Evolutionary conservation across 2,888 invertebrate genomes (phyloP).

Genomic region (Drosophila ezoana): DNA sequence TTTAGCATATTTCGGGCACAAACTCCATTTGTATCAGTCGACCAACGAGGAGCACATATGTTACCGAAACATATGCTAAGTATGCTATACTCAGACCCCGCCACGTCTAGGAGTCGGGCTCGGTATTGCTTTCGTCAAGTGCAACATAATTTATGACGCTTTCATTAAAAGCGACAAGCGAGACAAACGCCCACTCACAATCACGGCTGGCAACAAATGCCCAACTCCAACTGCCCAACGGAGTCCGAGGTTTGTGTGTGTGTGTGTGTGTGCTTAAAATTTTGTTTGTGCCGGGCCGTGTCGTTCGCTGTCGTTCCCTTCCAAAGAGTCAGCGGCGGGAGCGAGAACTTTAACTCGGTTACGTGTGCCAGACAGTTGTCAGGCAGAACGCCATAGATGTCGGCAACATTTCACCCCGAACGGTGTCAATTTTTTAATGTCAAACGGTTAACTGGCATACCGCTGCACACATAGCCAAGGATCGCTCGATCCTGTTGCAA

Average conservation of each 20-base stretch:
- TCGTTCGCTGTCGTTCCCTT: conserved; percentile 5
- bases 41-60: conserved; percentile 51
- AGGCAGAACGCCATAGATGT: conserved; percentile 67
- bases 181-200: conserved; percentile 78
- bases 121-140: conserved; percentile 82
- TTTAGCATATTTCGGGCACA: conserved; percentile 29
- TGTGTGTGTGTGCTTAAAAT: conserved; percentile 29
- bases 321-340: conserved; percentile 14
- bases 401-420: conserved; percentile 83
- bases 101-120: conserved; percentile 24
- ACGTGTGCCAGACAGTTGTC: conserved; percentile 80
- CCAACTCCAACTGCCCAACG: conserved; percentile 36
- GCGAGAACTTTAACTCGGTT: conserved; percentile 56
- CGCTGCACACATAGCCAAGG: conserved; percentile 52
- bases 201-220: conserved; percentile 70
- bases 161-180: conserved; percentile 83
- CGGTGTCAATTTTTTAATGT: conserved; percentile 83
- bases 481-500: conserved; percentile 37
- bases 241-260: conserved; percentile 9
- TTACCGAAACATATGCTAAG: conserved; percentile 62
- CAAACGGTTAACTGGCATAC: conserved; percentile 75
- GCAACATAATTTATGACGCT: conserved; percentile 84
- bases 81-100: conserved; percentile 36
- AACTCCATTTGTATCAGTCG: conserved; percentile 26
- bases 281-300: conserved; percentile 47